These are phyloP conservation scores for Lagopus muta DNA, from an alignment of 2,113 vertebrate genomes.

Conservation along the genomic window DNA sequence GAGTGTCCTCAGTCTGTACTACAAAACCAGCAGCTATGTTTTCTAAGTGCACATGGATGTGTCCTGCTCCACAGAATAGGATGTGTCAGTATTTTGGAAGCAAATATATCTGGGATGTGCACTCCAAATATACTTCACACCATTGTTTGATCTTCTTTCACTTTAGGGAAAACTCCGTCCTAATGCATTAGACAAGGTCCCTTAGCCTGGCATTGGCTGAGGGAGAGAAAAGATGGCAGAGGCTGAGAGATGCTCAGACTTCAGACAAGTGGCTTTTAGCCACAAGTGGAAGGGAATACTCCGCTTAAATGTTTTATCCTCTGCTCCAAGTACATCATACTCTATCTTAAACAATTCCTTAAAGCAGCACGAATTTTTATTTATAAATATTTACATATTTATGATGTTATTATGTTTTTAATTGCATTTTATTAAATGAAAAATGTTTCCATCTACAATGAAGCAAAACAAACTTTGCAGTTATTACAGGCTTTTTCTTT, in stretches of 20 bases:
- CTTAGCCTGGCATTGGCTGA: accelerated
- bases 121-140: background rate
- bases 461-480: slow-evolving; percentile 22
- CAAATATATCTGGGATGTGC: background rate
- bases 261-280: background rate
- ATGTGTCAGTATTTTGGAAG: background rate
- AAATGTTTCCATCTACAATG: background rate
- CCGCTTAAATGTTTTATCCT: background rate
- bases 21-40: background rate
- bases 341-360: background rate
- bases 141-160: background rate
- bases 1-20: background rate
- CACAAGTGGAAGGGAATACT: background rate
- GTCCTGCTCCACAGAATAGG: background rate
- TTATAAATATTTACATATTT: background rate
- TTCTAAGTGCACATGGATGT: background rate
- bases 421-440: background rate
- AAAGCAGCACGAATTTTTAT: background rate
- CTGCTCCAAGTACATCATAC: background rate
- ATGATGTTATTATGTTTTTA: background rate
- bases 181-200: background rate
- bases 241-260: background rate
- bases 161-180: background rate
- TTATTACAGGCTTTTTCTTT: background rate
- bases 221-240: background rate